These are phyloP conservation scores for Priocnemis perturbator DNA, from an alignment of 2,888 invertebrate species.

Conservation along the genomic window DNA sequence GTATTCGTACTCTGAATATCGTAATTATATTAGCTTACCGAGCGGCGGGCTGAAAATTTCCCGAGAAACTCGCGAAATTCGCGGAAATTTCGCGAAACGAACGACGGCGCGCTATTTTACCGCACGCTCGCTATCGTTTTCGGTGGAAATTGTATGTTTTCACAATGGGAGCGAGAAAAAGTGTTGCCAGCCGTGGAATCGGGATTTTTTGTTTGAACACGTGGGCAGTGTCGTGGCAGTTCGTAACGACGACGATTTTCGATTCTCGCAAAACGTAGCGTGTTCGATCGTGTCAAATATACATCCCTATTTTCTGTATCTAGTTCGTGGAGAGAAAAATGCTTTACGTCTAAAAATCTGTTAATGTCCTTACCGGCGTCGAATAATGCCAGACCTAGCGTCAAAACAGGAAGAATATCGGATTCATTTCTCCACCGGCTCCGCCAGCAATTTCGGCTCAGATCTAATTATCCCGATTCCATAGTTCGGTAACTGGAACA, in stretches of 20 bases:
- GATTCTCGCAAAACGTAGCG: no score
- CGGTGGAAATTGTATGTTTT: no score
- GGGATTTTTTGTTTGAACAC: no score
- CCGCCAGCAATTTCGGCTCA: constrained; percentile 23
- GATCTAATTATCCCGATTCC: constrained; percentile 56
- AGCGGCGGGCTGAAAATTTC: constrained; percentile 43
- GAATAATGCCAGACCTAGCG: not conserved
- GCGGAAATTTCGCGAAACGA: not conserved
- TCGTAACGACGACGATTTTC: no score
- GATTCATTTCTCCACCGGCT: not conserved
- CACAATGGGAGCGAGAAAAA: no score
- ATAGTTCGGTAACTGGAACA: constrained; percentile 33
- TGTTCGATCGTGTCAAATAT: no score
- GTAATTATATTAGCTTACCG: constrained; percentile 66
- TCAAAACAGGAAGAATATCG: not conserved
- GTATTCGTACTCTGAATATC: constrained; percentile 64
- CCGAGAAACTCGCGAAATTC: constrained; percentile 46
- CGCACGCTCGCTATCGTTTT: constrained; percentile 20
- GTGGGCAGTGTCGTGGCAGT: no score
- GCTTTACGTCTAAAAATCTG: no score
- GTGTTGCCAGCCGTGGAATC: no score
- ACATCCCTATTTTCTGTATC: no score
- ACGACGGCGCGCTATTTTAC: constrained; percentile 19
- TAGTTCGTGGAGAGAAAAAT: no score
- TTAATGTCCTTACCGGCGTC: not conserved